These are phyloP conservation scores for Eurois occulta DNA, from an alignment of 2,888 invertebrate species.

Conservation along the genomic window DNA sequence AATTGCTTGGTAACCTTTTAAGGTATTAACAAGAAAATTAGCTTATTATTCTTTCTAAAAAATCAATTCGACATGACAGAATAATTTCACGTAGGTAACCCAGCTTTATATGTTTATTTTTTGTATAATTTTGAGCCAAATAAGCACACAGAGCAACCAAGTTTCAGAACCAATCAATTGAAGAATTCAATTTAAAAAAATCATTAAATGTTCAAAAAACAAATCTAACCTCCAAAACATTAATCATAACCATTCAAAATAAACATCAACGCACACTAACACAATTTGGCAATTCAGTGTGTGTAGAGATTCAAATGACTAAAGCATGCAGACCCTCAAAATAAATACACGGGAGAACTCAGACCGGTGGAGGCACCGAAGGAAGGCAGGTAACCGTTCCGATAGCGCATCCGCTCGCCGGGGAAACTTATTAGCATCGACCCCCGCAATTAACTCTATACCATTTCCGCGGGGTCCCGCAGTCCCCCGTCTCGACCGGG, in stretches of 20 bases:
- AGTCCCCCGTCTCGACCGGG: slow-evolving; percentile 31
- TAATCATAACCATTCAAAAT: not conserved
- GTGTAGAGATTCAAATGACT: slow-evolving; percentile 3
- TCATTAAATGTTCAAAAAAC: not conserved
- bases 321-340: slow-evolving; percentile 2
- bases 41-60: not conserved
- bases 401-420: slow-evolving; percentile 68
- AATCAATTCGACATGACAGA: not conserved
- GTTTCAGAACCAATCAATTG: too few relatives aligned
- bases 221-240: not conserved
- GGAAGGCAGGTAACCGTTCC: slow-evolving; percentile 70
- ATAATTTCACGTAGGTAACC: not conserved
- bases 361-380: slow-evolving; percentile 37
- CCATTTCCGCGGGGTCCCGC: slow-evolving; percentile 58
- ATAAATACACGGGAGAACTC: slow-evolving; percentile 36
- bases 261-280: slow-evolving; percentile 5
- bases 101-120: too few relatives aligned
- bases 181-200: not conserved
- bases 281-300: slow-evolving; percentile 18
- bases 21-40: not conserved
- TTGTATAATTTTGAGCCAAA: too few relatives aligned
- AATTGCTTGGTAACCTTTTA: slow-evolving; percentile 28
- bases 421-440: slow-evolving; percentile 79
- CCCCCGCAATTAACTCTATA: slow-evolving; percentile 73
- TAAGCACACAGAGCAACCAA: too few relatives aligned